These are phyloP conservation scores for Zoanthus gigantus DNA, from an alignment of 92 coral and sea anemone species.

Conservation along the genomic window DNA sequence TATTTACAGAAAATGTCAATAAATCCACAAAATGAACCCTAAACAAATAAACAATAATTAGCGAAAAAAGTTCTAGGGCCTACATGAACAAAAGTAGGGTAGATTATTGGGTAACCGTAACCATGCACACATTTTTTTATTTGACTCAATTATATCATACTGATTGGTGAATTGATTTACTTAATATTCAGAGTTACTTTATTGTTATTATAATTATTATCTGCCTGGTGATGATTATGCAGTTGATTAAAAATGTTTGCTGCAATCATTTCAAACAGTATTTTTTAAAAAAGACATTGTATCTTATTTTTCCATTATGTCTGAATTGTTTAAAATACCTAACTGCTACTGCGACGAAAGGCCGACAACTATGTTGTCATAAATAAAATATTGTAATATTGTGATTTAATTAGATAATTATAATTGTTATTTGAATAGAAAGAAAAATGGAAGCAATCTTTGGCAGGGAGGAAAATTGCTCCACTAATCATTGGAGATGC, in stretches of 20 bases:
- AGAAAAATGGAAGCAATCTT: background rate
- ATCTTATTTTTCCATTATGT: background rate
- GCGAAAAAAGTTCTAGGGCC: background rate
- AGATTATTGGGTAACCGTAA: background rate
- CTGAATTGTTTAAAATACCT: background rate
- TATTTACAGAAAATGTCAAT: conserved; percentile 6
- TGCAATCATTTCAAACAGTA: background rate
- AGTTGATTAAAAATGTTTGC: background rate
- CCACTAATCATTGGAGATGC: conserved; percentile 13
- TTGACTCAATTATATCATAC: too few species aligned
- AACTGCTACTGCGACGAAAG: background rate
- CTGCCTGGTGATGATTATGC: too few species aligned
- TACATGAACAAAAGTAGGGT: background rate
- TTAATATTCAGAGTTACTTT: too few species aligned
- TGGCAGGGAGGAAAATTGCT: background rate
- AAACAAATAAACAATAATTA: background rate
- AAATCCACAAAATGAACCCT: background rate
- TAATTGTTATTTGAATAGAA: conserved; percentile 2
- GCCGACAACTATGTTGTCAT: background rate
- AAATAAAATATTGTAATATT: background rate
- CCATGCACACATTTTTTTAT: too few species aligned
- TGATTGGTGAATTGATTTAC: too few species aligned
- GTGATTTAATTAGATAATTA: conserved; percentile 13
- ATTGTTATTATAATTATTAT: too few species aligned
- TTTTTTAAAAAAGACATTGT: too few species aligned